Base-by-base conservation (phyloP, 2,113 vertebrate species). In the Tinamus guttatus region DNA sequence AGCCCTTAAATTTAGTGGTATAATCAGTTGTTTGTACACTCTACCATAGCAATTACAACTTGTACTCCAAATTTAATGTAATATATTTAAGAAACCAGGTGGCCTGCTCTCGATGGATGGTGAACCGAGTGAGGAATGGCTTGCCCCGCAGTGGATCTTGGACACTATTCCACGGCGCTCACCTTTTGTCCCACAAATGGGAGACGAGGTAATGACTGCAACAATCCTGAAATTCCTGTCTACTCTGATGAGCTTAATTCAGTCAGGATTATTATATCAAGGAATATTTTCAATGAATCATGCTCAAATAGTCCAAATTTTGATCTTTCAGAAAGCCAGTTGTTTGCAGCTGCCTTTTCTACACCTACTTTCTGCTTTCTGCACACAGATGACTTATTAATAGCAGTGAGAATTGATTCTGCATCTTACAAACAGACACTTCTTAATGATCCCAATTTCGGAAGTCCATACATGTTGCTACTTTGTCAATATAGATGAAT, bases 111-210 rank as follows among this genome's bases (percentile, higher is more conserved):
- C 98, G 5, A 98, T 99, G 97, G 98, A 98, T 47, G 99, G 98
- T 17, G 98, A 98, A 13, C 98, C 99, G 62, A 98, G 97, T 6
- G 99, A 99, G 59, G 99, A 99, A 68, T 99, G 99, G 99, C 97
- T 99, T 81, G 99, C 99, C 7, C 99, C 99, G 0, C 97, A 99
- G 76, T 99, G 99, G 99, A 99, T 99, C 94, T 98, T 99, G 97
- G 99, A 99, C 70, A 99, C 99, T 13, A 97, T 99, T 62, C 99
- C 99, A 18, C 98, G 97, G 16, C 98, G 99, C 76, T 99, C 99
- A 15, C 99, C 99, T 15, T 99, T 99, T 74, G 99, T 99, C 63
- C 99, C 99, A 6, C 99, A 99, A 89, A 99, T 99, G 99, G 99
- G 99, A 71, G 99, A 99, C 88, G 99, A 99, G 98, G 99, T 99